Percentiles rank a stretch among this genome's conserved stretches.
These are phyloP conservation scores for Bombylius major DNA, from an alignment of 2,888 invertebrate species.

Conservation along the genomic window DNA sequence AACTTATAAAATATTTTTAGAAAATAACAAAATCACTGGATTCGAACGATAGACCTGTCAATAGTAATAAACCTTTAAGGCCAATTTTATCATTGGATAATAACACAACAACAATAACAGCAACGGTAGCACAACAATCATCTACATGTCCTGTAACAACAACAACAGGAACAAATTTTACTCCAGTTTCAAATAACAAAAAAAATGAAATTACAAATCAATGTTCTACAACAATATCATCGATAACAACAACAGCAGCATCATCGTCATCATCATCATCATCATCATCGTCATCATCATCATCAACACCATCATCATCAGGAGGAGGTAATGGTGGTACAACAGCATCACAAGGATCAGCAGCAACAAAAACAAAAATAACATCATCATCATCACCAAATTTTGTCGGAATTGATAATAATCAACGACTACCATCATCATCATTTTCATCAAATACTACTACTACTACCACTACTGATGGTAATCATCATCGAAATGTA, in stretches of 20 bases:
- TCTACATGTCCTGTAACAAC: background rate
- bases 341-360: constrained; percentile 16
- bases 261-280: background rate
- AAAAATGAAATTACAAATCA: background rate
- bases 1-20: constrained; percentile 17
- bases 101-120: constrained; percentile 13
- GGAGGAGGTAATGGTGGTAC: background rate
- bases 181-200: background rate
- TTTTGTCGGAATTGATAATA: constrained; percentile 4
- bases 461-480: background rate
- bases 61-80: constrained; percentile 33
- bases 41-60: constrained; percentile 28
- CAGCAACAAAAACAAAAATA: background rate
- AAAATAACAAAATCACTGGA: constrained; percentile 35
- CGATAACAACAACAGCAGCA: background rate
- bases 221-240: background rate
- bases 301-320: constrained; percentile 5
- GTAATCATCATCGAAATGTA: background rate
- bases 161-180: background rate
- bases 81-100: constrained; percentile 32
- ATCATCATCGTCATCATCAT: no score
- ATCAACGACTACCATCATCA: constrained; percentile 12
- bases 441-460: background rate
- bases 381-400: background rate
- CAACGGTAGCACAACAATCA: background rate